Base-by-base conservation (phyloP, 2,797 vertebrate species). In the Huso huso region DNA sequence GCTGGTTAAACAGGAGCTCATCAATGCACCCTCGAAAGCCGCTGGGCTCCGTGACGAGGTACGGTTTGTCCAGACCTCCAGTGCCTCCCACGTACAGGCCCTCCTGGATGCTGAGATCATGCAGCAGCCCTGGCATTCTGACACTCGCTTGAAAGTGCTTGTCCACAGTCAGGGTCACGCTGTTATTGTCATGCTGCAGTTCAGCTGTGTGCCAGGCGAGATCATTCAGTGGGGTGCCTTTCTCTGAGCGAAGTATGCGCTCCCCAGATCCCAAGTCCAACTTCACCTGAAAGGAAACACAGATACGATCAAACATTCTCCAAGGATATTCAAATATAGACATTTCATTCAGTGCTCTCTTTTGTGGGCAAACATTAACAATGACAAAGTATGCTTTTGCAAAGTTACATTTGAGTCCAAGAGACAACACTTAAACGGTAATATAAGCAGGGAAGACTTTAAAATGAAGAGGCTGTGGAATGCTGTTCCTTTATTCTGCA, bases 21-120 rank as follows among this genome's bases (percentile, higher is more conserved):
- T 95, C 89, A 68, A 95, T 86, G 76, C 95, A 98, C 62, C 93
- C 93, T 68, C 89, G 77, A 73, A 95, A 97, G 74, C 74, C 76
- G 1, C 78, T 74, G 0, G 74, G 66, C 37, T 81, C 80, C 70
- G 75, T 81, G 18, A 78, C 60, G 6, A 93, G 73, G 73, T 94
- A 95, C 51, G 77, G 72, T 74, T 83, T 80, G 10, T 90, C 82
- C 58, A 95, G 86, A 58, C 79, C 84, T 13, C 83, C 82, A 1
- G 71, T 83, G 57, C 93, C 92, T 69, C 93, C 95, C 60, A 95
- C n/a, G 52, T 79, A 95, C 61, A 96, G 76, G 63, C 92, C 91
- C 63, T 89, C 86, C 15, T 84, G 73, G 37, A 91, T 77, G 48
- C 83, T 82, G 65, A 95, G 83, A 74, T 85, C 74, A 49, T 76